Base-by-base conservation (phyloP, 2,888 invertebrate species). In the Ectropis crepuscularia region DNA sequence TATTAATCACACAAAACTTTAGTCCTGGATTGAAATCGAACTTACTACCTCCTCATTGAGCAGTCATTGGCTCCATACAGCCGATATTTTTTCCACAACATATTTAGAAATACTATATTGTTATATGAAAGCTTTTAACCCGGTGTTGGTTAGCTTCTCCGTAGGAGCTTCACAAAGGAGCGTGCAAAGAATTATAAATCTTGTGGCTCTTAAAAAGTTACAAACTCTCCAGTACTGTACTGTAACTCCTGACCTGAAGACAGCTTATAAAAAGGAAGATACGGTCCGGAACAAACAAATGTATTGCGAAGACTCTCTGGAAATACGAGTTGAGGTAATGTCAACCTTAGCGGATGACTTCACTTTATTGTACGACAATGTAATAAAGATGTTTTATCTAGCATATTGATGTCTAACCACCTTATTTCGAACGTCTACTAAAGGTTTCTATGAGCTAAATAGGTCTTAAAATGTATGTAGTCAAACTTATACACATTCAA, bases 221-320 rank as follows among this genome's bases (percentile, higher is more conserved):
- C 48, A 57, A 65, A 57, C 53, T 65, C 57, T 53, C 43, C 41
- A 53, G 53, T 37, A 67, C 68, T 55, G 65, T 53, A 57, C 78
- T 80, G 82, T 84, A 82, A 81, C 82, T 86, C 80, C 66, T 73
- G 75, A 70, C 81, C 67, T 73, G 75, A 76, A 79, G 82, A 85
- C 81, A 80, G 83, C 79, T 87, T 86, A 84, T 86, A 86, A 86
- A 88, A 87, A 84, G 81, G 74, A 79, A 83, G 80, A 83, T 83
- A 85, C 87, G 80, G 79, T 78, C 79, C 82, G 85, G 83, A 88
- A 87, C 85, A 84, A 87, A 86, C 83, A 86, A 83, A 86, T 80
- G 82, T 87, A 87, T 85, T 87, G 87, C 88, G 79, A 75, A 77
- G 82, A 82, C 82, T 76, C 74, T 55, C 73, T 75, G 76, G 79